Conservation (phyloP, 2,113 vertebrate species). For the Motacilla alba region DNA sequence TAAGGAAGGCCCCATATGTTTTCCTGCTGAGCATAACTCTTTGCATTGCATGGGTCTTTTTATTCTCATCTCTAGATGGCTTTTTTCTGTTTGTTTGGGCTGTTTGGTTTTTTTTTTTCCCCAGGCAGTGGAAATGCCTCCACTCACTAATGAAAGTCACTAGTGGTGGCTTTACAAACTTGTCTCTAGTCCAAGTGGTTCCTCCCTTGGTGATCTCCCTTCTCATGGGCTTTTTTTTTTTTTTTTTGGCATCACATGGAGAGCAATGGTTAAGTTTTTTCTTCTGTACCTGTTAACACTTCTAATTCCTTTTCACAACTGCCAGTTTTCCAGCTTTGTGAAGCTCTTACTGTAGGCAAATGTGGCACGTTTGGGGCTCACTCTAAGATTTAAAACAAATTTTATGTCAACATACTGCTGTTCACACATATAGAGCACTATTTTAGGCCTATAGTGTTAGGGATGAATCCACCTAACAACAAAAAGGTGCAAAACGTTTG, state of each 20-base stretch:
- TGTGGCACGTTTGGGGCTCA: neutral
- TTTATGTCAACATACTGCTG: neutral
- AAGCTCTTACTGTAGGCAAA: conserved; percentile 16
- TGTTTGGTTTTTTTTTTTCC: neutral
- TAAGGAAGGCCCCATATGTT: neutral
- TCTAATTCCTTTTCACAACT: conserved; percentile 37
- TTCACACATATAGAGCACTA: neutral
- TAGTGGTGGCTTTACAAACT: neutral
- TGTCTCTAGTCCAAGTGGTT: neutral
- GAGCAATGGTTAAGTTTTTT: neutral
- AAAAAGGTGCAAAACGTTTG: neutral
- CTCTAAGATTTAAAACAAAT: neutral
- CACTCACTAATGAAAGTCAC: neutral
- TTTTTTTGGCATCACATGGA: neutral
- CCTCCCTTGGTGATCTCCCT: neutral
- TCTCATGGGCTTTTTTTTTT: neutral
- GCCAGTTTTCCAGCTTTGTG: conserved; percentile 8
- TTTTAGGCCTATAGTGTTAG: neutral
- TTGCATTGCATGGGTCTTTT: neutral
- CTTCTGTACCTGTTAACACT: conserved; percentile 13
- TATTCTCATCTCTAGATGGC: neutral
- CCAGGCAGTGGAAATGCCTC: neutral
- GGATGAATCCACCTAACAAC: neutral
- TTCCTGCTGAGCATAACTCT: neutral
- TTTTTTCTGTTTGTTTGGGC: neutral